A percentile compares a stretch with the other conserved stretches of the same genome.
Conservation (phyloP, 2,888 invertebrate species). For the Scrobipalpa atriplicella region DNA sequence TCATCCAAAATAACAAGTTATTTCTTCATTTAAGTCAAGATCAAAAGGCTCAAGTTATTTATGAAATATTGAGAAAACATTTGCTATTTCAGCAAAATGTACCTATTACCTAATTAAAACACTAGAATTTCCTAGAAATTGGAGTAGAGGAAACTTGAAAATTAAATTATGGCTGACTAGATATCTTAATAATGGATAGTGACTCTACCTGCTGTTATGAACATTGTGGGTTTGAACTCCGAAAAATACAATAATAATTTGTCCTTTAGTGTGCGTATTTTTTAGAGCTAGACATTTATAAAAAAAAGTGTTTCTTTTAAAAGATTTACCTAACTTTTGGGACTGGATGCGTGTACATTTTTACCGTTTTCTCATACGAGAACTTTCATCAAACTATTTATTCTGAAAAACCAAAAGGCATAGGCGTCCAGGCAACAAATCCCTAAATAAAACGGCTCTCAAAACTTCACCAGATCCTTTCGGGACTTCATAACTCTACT, state of each 20-base stretch:
- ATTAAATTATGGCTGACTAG: constrained; percentile 16
- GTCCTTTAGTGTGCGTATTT: too few species aligned
- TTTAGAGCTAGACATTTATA: too few species aligned
- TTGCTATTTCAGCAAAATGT: not conserved
- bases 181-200: too few species aligned
- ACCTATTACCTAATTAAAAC: not conserved
- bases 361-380: too few species aligned
- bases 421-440: constrained; percentile 41
- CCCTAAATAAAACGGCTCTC: constrained; percentile 44
- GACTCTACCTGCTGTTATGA: too few species aligned
- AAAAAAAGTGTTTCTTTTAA: too few species aligned
- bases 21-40: too few species aligned
- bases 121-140: not conserved
- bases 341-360: too few species aligned
- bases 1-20: not conserved
- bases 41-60: not conserved
- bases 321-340: too few species aligned
- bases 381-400: constrained; percentile 43
- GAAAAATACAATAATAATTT: too few species aligned
- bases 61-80: not conserved
- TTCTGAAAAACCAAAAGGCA: constrained; percentile 37
- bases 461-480: constrained; percentile 49
- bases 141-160: constrained; percentile 19
- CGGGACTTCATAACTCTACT: constrained; percentile 57
- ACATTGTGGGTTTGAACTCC: too few species aligned